phyloP scores from a whole-genome alignment of 2,888 invertebrate genomes.

The Schrankia costaestrigalis region DNA sequence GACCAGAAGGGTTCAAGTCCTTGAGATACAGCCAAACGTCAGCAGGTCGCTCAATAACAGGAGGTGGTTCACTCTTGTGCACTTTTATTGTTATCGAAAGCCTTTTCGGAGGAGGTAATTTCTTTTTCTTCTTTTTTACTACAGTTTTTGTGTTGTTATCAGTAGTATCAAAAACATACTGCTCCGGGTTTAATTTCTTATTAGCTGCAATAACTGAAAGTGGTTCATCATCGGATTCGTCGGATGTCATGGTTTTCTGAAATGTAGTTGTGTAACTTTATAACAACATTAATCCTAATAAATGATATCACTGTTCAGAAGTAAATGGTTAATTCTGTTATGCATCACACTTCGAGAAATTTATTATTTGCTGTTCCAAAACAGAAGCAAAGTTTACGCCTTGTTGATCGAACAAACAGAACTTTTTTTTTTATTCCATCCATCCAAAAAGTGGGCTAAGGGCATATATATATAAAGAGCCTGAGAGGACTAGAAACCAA shows the following conservation, averaged over 20 bases:
- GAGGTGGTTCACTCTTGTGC: conserved; percentile 27
- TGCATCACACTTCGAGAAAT: too few relatives aligned
- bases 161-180: conserved; percentile 16
- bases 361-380: too few relatives aligned
- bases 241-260: conserved; percentile 35
- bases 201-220: conserved; percentile 60
- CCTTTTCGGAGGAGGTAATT: conserved; percentile 25
- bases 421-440: too few relatives aligned
- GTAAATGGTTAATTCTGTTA: too few relatives aligned
- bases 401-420: too few relatives aligned
- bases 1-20: conserved; percentile 67
- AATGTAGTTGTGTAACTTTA: too few relatives aligned
- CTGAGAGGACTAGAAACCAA: too few relatives aligned
- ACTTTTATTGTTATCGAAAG: conserved; percentile 38
- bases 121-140: conserved; percentile 44
- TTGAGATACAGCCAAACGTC: conserved; percentile 77
- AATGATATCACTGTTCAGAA: too few relatives aligned
- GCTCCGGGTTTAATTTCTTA: conserved; percentile 47
- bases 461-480: too few relatives aligned
- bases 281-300: too few relatives aligned
- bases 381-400: too few relatives aligned
- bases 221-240: conserved; percentile 74
- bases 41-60: conserved; percentile 57
- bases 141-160: conserved; percentile 16
- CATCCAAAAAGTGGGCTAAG: too few relatives aligned